Conservation (phyloP, 35 echinoderm and acorn worm genomes). For the Patiria miniata region DNA sequence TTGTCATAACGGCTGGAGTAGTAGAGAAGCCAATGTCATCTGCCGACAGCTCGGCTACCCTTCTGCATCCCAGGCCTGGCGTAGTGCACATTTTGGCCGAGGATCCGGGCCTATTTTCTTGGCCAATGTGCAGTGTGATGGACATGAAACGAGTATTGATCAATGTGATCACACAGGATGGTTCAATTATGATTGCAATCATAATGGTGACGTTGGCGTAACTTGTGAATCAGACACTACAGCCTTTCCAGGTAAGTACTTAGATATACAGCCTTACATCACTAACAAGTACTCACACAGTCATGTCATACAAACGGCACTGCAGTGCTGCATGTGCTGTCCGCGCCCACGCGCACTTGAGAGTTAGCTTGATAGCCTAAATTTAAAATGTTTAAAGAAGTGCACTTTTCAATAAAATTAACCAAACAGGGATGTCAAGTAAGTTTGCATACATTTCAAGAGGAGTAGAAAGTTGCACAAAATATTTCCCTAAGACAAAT, state of each 20-base stretch:
- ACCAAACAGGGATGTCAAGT: too few relatives aligned
- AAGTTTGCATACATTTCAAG: too few relatives aligned
- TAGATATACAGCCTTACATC: too few relatives aligned
- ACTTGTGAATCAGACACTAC: neutral
- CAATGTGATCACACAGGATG: conserved; percentile 8
- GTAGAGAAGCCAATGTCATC: neutral
- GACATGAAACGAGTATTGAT: conserved; percentile 13
- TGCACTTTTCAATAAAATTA: too few relatives aligned
- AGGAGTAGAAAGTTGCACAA: too few relatives aligned
- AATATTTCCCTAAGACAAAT: too few relatives aligned
- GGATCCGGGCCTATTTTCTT: conserved; percentile 13
- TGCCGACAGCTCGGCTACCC: neutral
- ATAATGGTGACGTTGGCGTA: conserved; percentile 1
- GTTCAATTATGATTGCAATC: neutral
- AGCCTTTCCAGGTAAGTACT: neutral
- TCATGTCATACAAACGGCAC: too few relatives aligned
- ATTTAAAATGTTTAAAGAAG: too few relatives aligned
- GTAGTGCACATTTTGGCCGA: neutral
- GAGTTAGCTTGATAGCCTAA: too few relatives aligned
- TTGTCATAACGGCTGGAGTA: neutral
- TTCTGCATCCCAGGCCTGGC: neutral
- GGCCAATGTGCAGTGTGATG: neutral
- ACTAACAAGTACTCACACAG: too few relatives aligned
- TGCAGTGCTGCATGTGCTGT: too few relatives aligned
- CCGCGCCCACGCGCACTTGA: too few relatives aligned